Conservation (phyloP, 2,113 vertebrate genomes). For the Cichladusa arquata region DNA sequence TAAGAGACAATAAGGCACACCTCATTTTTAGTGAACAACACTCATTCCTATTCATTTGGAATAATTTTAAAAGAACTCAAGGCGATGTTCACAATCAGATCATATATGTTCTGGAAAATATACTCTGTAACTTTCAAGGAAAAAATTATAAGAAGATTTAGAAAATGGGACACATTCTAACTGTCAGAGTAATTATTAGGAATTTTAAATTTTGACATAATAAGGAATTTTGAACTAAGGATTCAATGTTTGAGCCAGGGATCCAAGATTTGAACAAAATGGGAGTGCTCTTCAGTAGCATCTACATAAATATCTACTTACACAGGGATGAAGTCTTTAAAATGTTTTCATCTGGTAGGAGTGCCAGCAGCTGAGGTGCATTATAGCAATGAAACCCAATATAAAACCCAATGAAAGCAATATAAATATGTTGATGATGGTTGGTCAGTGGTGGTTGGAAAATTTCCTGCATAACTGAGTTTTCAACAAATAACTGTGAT, state of each 20-base stretch:
- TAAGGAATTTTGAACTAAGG: neutral
- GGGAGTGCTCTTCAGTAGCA: neutral
- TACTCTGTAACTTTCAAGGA: neutral
- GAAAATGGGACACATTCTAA: neutral
- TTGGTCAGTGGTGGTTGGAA: neutral
- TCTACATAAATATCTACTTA: neutral
- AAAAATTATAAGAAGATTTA: neutral
- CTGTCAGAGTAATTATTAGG: neutral
- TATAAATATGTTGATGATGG: neutral
- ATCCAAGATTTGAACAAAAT: neutral
- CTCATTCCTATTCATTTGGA: neutral
- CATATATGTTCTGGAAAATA: neutral
- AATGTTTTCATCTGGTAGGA: neutral
- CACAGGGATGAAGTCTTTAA: neutral
- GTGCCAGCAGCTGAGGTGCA: neutral
- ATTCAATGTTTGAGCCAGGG: neutral
- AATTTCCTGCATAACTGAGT: neutral
- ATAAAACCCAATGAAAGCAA: too few species aligned
- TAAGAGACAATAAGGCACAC: neutral
- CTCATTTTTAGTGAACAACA: neutral
- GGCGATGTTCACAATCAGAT: neutral
- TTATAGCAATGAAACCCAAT: neutral
- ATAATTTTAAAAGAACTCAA: neutral
- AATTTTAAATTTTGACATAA: neutral
- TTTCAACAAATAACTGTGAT: neutral